Evolutionary conservation across 1,140 invertebrate species (phyloP).

Genomic region (Medauroidea extradentata): DNA sequence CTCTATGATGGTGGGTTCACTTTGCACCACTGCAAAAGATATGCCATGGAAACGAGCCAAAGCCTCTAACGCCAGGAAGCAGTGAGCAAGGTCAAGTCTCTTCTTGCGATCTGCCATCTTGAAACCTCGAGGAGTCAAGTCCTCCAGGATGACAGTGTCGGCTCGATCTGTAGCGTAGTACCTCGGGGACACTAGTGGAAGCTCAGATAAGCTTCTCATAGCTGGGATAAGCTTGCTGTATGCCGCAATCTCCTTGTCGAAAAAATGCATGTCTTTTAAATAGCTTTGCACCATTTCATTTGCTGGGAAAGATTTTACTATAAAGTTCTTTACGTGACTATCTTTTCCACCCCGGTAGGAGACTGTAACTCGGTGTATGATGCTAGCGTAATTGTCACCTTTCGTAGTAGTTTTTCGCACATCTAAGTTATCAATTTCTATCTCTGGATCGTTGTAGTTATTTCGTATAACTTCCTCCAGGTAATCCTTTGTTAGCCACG

Average conservation of each 20-base stretch:
- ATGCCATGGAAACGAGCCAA: constrained; percentile 20
- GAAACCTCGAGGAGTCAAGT: constrained; percentile 16
- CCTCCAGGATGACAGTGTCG: constrained; percentile 7
- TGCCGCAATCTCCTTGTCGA: neutral
- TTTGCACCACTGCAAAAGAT: constrained; percentile 7
- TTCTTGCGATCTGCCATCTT: constrained; percentile 14
- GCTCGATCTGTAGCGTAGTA: too few species aligned
- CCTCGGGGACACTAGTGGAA: too few species aligned
- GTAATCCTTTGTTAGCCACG: constrained; percentile 45
- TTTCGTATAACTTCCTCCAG: constrained; percentile 39
- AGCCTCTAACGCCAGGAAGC: neutral
- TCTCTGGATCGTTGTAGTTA: constrained; percentile 33
- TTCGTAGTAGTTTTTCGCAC: constrained; percentile 39
- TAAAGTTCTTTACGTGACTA: constrained; percentile 30
- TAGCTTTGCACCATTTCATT: neutral
- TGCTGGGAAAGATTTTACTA: neutral
- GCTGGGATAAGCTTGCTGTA: neutral
- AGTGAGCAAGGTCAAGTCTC: constrained; percentile 19
- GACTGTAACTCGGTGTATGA: constrained; percentile 39
- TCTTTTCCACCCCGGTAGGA: constrained; percentile 23
- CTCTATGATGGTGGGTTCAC: neutral
- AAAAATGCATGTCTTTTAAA: neutral
- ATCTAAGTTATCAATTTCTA: constrained; percentile 33
- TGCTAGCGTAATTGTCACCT: constrained; percentile 49
- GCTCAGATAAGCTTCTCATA: neutral